Evolutionary conservation across 2,888 invertebrate species (phyloP).

Genomic region (Sinohyriopsis cumingii): DNA sequence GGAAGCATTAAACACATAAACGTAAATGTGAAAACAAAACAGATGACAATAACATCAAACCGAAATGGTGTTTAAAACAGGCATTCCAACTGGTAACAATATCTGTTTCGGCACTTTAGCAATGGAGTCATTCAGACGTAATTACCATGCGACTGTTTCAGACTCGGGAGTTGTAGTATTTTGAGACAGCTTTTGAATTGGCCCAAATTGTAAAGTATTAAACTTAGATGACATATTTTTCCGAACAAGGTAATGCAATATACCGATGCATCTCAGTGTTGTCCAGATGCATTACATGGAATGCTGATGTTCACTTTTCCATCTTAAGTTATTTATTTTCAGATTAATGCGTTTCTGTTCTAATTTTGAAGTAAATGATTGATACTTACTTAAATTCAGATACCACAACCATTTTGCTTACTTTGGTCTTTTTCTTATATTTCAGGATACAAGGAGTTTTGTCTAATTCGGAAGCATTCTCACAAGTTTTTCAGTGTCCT

Average conservation of each 20-base stretch:
- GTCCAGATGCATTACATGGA: too few species aligned
- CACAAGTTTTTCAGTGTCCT: constrained; percentile 58
- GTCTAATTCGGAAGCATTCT: constrained; percentile 58
- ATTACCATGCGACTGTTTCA: too few species aligned
- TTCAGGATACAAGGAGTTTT: constrained; percentile 61
- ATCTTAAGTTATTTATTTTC: background rate
- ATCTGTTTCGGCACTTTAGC: too few species aligned
- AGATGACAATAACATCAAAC: too few species aligned
- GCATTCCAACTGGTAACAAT: too few species aligned
- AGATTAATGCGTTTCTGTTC: background rate
- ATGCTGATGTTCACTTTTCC: background rate
- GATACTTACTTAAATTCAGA: background rate
- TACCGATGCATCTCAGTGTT: too few species aligned
- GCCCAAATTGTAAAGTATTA: background rate
- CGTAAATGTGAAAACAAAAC: too few species aligned
- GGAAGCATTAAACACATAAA: too few species aligned
- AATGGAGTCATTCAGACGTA: too few species aligned
- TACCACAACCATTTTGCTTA: background rate
- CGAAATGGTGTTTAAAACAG: too few species aligned
- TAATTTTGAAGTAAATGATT: background rate
- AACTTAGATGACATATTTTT: background rate
- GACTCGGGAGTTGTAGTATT: too few species aligned
- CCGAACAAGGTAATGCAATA: background rate
- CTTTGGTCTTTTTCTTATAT: constrained; percentile 10
- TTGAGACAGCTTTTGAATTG: too few species aligned